Evolutionary conservation across 2,888 invertebrate species (phyloP).

Genomic region (Pemphredon lugubris): DNA sequence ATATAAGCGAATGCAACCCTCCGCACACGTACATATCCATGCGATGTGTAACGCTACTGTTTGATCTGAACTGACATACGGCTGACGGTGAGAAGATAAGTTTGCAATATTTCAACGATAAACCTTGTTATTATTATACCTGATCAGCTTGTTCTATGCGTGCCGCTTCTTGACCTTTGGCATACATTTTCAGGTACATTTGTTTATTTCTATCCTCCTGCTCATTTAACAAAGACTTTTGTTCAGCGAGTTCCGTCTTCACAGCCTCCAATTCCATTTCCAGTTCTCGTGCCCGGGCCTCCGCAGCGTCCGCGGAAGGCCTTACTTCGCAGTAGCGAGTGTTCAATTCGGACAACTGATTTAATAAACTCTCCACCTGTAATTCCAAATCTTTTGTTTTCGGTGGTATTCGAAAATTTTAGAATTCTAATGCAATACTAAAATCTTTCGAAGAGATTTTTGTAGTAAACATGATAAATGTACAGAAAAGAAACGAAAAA

Average conservation of each 20-base stretch:
- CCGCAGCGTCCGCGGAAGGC: constrained; percentile 88
- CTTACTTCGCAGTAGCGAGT: constrained; percentile 89
- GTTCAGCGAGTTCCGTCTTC: constrained; percentile 86
- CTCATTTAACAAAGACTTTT: constrained; percentile 85
- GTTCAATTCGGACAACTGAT: constrained; percentile 89
- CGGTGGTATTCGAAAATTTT: background rate
- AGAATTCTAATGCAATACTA: too few species aligned
- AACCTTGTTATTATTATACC: constrained; percentile 79
- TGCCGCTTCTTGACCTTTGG: constrained; percentile 91
- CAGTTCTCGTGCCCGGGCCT: constrained; percentile 86
- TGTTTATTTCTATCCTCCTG: constrained; percentile 89
- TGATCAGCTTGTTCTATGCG: constrained; percentile 87
- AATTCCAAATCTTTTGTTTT: constrained; percentile 1
- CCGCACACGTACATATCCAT: too few species aligned
- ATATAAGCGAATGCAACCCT: too few species aligned
- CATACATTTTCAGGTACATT: constrained; percentile 91
- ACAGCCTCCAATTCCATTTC: constrained; percentile 89
- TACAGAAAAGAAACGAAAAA: too few species aligned
- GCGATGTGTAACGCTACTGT: too few species aligned
- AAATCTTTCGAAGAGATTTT: too few species aligned
- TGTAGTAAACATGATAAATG: too few species aligned
- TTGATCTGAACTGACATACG: too few species aligned
- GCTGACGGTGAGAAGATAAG: too few species aligned
- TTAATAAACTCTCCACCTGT: constrained; percentile 87
- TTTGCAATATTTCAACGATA: too few species aligned